Evolutionary conservation across 2,888 invertebrate species (phyloP), one percentile per base, ranked within the genome.

Genomic region (Neoaliturus tenellus): DNA sequence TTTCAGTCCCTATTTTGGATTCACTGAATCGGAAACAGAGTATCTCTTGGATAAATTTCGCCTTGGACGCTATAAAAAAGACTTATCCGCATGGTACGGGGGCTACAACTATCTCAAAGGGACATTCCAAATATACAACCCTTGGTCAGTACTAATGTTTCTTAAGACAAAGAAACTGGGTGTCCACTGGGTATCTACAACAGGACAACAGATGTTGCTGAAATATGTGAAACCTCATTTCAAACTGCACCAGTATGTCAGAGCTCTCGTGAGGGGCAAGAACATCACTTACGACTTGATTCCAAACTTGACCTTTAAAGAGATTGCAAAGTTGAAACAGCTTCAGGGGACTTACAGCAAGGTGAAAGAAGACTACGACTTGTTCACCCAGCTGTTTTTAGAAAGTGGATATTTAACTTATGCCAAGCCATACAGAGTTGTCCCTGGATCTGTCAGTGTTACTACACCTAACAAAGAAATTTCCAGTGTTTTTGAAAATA

Each of bases 391-490:
- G 17, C 23, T 75, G 0, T 41, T 75, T 23, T 20, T 75, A 44
- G 75, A 75, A 75, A 75, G 75, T 48, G 75, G 75, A 17, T 75
- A 75, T 23, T 25, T 75, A 5, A 75, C 75, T 2, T 75, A 17
- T 17, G 75, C 75, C 3, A 28, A 75, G n/a, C 23, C n/a, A 3
- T 44, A 75, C 75, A 75, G 44, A 28, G 28, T 48, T 6, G 12
- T 48, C 12, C 75, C 75, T 5, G 39, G 28, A 1, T 75, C 75
- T 1, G 25, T 41, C 28, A 48, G 14, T 17, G 44, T 75, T 25
- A 75, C 1, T 10, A 14, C 12, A 25, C 75, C 75, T 2, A 75
- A 75, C 48, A 41, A 23, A 8, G 75, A 75, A 75, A 44, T 75
- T 28, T 28, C 17, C 28, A 25, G 23, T n/a, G 44, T 75, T 44